These are phyloP conservation scores for Nephrotoma guestfalica DNA, from an alignment of 2,888 invertebrate species.

Conservation along the genomic window DNA sequence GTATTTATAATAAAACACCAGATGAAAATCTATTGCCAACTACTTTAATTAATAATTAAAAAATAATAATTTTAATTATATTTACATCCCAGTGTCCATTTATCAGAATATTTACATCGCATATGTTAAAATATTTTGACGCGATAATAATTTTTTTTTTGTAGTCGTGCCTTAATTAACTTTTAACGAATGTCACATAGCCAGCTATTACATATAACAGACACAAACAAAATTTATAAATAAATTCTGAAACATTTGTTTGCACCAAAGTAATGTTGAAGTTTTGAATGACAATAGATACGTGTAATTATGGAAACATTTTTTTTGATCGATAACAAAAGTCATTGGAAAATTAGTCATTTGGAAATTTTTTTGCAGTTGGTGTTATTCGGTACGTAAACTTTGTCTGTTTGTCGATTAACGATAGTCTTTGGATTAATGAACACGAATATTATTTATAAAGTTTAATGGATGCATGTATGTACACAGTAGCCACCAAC, in stretches of 20 bases:
- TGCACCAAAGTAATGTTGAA: neutral
- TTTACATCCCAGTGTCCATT: neutral
- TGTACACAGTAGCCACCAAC: too few relatives aligned
- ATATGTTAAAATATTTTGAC: neutral
- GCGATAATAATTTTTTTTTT: neutral
- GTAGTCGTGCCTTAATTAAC: neutral
- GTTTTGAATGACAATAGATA: neutral
- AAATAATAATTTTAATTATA: neutral
- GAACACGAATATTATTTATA: too few relatives aligned
- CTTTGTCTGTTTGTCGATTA: neutral
- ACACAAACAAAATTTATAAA: neutral
- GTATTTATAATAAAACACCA: neutral
- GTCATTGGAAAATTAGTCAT: neutral
- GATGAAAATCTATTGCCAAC: neutral
- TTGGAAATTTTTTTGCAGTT: neutral
- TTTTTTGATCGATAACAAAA: neutral
- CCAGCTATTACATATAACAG: neutral
- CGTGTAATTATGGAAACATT: neutral
- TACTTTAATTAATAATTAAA: neutral
- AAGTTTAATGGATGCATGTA: too few relatives aligned
- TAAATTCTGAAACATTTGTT: neutral
- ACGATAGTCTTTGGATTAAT: too few relatives aligned
- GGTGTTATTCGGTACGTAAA: neutral
- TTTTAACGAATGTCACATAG: constrained; percentile 1
- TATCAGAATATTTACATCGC: constrained; percentile 1